Conservation (phyloP, 1,140 invertebrate species). For the Ceratoteleas bidentatus region DNA sequence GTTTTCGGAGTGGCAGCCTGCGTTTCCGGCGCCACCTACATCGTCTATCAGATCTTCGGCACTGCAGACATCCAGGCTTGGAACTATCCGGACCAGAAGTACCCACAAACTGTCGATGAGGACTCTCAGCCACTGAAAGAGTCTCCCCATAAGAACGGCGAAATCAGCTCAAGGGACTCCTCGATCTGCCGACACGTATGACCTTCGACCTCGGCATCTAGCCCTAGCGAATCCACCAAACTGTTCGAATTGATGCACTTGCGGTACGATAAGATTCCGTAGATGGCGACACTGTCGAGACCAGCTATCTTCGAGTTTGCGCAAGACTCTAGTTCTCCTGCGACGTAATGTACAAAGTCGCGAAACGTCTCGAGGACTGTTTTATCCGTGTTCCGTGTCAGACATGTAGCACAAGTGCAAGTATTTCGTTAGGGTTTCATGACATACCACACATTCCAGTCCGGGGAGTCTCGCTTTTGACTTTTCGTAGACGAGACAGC, state of each 20-base stretch:
- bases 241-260: conserved; percentile 46
- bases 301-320: too few relatives aligned
- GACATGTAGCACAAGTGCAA: too few relatives aligned
- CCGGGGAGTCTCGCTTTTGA: too few relatives aligned
- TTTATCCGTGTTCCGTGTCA: too few relatives aligned
- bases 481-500: too few relatives aligned
- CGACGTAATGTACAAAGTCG: too few relatives aligned
- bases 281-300: too few relatives aligned
- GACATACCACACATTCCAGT: too few relatives aligned
- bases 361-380: too few relatives aligned
- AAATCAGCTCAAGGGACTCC: conserved; percentile 60
- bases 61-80: conserved; percentile 84
- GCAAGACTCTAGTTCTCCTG: too few relatives aligned
- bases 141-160: conserved; percentile 68
- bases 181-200: conserved; percentile 50
- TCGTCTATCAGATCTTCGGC: conserved; percentile 86
- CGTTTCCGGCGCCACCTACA: conserved; percentile 85
- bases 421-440: too few relatives aligned
- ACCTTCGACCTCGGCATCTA: conserved; percentile 10
- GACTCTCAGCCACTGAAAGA: conserved; percentile 77
- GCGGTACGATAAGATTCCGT: conserved; percentile 50
- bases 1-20: conserved; percentile 86
- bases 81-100: conserved; percentile 83
- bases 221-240: conserved; percentile 17
- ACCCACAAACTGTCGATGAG: conserved; percentile 72